Percentiles rank a stretch among this genome's conserved stretches.
These are phyloP conservation scores for Channa argus DNA, from an alignment of 2,113 vertebrate species.

Conservation along the genomic window DNA sequence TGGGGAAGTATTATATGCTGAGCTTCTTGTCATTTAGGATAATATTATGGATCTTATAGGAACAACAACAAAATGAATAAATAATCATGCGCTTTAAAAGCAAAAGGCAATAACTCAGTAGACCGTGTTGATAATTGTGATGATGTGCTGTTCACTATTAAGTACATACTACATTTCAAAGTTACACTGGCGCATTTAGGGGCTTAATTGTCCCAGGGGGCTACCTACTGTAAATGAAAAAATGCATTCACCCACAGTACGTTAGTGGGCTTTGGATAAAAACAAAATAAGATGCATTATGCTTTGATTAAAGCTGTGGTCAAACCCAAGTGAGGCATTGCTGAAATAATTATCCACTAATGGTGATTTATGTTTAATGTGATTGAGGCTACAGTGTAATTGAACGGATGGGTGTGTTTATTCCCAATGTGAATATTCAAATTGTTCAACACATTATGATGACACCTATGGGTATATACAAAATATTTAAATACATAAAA, in stretches of 20 bases:
- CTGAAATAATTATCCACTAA: conserved; percentile 14
- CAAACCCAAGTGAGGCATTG: neutral
- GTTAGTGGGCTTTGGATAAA: neutral
- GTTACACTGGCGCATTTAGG: neutral
- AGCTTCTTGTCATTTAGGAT: conserved; percentile 18
- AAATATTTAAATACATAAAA: no score
- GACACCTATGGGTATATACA: no score
- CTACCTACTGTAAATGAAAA: conserved; percentile 9
- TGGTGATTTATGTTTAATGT: conserved; percentile 19
- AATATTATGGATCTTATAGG: conserved; percentile 13
- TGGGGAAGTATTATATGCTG: conserved; percentile 22
- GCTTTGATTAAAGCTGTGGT: conserved; percentile 12
- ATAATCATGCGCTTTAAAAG: conserved; percentile 19
- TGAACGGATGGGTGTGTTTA: conserved; percentile 3
- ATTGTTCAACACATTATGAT: neutral
- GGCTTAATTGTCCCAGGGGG: neutral
- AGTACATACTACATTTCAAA: neutral
- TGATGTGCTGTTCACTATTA: conserved; percentile 5
- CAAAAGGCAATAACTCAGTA: neutral
- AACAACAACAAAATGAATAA: neutral
- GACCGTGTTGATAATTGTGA: conserved; percentile 7
- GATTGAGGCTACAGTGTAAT: conserved; percentile 14
- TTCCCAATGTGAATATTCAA: neutral
- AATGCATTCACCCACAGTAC: neutral
- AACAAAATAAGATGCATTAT: neutral